These are phyloP conservation scores for Corythucha ciliata DNA, from an alignment of 2,888 invertebrate species.

Conservation along the genomic window DNA sequence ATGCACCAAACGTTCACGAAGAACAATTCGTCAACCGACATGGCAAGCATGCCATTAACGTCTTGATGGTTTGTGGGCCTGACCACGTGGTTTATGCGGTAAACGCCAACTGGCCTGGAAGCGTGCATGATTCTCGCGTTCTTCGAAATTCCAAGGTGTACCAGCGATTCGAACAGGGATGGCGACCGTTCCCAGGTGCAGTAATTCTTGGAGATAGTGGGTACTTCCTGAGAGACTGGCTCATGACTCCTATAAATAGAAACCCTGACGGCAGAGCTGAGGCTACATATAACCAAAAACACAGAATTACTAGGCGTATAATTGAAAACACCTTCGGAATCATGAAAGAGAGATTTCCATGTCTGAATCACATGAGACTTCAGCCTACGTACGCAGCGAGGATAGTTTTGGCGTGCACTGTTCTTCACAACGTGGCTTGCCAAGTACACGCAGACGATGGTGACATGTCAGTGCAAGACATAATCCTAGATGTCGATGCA, in stretches of 20 bases:
- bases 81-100: constrained; percentile 21
- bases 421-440: too few relatives aligned
- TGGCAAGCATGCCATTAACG: constrained; percentile 31
- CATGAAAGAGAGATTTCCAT: too few relatives aligned
- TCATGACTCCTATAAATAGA: constrained; percentile 21
- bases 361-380: too few relatives aligned
- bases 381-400: too few relatives aligned
- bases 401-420: too few relatives aligned
- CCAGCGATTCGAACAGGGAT: constrained; percentile 10
- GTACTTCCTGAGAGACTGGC: constrained; percentile 22
- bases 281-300: not conserved
- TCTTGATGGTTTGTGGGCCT: constrained; percentile 18
- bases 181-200: constrained; percentile 19
- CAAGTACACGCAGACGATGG: too few relatives aligned
- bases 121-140: constrained; percentile 34
- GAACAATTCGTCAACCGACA: constrained; percentile 34
- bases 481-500: too few relatives aligned
- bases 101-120: constrained; percentile 35
- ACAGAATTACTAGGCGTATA: constrained; percentile 26
- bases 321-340: too few relatives aligned
- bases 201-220: constrained; percentile 27
- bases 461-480: too few relatives aligned
- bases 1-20: constrained; percentile 31
- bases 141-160: constrained; percentile 15
- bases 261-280: constrained; percentile 18